Base-by-base conservation (phyloP, 2,888 invertebrate genomes). In the Napeogenes inachia region DNA sequence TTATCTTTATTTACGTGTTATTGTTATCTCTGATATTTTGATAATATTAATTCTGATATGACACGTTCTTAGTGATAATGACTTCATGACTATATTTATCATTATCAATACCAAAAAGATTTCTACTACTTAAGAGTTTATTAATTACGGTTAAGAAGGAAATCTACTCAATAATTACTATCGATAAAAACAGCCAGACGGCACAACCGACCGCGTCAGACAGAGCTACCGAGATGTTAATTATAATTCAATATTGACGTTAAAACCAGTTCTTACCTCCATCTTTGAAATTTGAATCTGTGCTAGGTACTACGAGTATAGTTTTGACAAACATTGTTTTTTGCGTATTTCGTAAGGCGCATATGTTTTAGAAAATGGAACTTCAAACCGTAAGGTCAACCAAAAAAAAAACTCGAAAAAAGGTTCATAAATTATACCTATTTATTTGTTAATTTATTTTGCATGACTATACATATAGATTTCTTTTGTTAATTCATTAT, bases 201-300 rank as follows among this genome's bases (percentile, higher is more conserved):
- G 2, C 10, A 42, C 42, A 42, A 42, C 42, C 12, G 35, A 13
- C n/a, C 32, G 33, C 30, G 50, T 50, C 30, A 10, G 50, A 50
- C 4, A 4, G 13, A 21, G 32, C 13, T 47, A 35, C 58, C 58
- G 57, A 56, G 64, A 62, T 61, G 67, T 61, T 68, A 68, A 70
- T 64, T 66, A 67, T 45, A 53, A 65, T 56, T 58, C 61, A 66
- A 65, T 67, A 70, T 66, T 70, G 53, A 64, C 56, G 47, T 13
- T 54, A 57, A 56, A 59, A 67, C 64, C 61, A 58, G 62, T 65
- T 45, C 50, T 61, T 47, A 57, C 54, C 50, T 45, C 30, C 30
- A 30, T 30, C 10, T 42, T 42, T 42, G 10, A 42, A 42, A 42
- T 42, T 10, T 42, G 42, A 42, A 42, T 42, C 12, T 42, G 10